Evolutionary conservation across 1,140 invertebrate genomes (phyloP).

Genomic region (Gryllus bimaculatus): DNA sequence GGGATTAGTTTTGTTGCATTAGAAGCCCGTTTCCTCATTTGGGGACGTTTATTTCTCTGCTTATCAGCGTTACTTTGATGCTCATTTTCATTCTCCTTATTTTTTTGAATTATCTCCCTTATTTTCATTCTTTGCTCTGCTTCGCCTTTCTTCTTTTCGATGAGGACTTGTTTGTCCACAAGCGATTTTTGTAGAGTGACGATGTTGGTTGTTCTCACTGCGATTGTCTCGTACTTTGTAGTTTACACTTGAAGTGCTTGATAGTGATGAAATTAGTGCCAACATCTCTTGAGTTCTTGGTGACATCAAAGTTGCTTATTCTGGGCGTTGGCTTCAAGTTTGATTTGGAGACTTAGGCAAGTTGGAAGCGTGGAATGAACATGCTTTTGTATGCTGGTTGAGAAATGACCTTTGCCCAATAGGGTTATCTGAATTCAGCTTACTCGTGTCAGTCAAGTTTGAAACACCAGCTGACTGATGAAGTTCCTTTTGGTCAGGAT

Average conservation of each 20-base stretch:
- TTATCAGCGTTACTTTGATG: neutral
- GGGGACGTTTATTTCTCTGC: neutral
- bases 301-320: neutral
- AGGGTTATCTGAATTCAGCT: neutral
- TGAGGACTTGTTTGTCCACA: neutral
- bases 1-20: neutral
- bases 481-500: neutral
- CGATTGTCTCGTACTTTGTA: neutral
- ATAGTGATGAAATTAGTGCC: neutral
- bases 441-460: neutral
- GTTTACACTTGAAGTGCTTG: neutral
- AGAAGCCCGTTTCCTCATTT: neutral
- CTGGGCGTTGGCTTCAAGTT: neutral
- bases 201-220: neutral
- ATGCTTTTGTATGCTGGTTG: neutral
- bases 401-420: neutral
- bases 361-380: neutral
- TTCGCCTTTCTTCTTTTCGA: neutral
- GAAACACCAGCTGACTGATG: too few relatives aligned
- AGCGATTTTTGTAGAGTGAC: neutral
- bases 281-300: neutral
- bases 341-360: neutral
- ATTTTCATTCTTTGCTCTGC: neutral
- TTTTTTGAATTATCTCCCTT: neutral
- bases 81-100: neutral